Evolutionary conservation across 2,888 invertebrate species (phyloP), one percentile per base, ranked within the genome.

Genomic region (Stenotaenia linearis): DNA sequence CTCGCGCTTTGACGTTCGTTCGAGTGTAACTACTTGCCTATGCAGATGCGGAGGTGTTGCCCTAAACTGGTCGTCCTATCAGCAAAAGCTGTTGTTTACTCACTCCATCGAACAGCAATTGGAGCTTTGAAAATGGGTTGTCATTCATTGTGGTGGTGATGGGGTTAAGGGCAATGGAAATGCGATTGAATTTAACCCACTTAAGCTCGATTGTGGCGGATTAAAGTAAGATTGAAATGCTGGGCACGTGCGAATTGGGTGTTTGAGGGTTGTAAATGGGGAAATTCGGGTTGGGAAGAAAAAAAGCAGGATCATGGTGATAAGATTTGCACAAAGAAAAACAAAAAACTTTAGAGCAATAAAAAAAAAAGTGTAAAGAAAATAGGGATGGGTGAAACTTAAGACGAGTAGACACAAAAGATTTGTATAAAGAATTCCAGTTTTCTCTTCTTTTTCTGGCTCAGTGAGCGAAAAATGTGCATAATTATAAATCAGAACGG

Each of bases 81-180:
- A 69, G 69, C 69, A 69, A 15, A n/a, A 28, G 69, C 28, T 28
- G 69, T 69, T 69, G 69, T 69, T 69, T 69, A 69, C 69, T n/a
- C 25, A 69, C 69, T 69, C 69, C 69, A 69, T 69, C 69, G 25
- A 69, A 69, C 69, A 7, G 69, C 69, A 69, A 28, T 69, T 69
- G 69, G 28, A 69, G 69, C 69, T 28, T 69, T 25, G 12, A 69
- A 50, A 50, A n/a, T 50, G 50, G 50, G 50, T 18, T 50, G 69
- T 69, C 69, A 69, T 69, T 69, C 25, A 69, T 69, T 69, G 69
- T 69, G 69, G 69, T 69, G 69, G 69, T n/a, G 69, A 69, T 69
- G 69, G 69, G 69, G 69, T 69, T 69, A 69, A 69, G 69, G 69
- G 69, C 69, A 69, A 69, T 69, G 69, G 69, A 69, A 69, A 69